phyloP scores from a whole-genome alignment of 2,797 vertebrate genomes.

The Margarornis squamiger region DNA sequence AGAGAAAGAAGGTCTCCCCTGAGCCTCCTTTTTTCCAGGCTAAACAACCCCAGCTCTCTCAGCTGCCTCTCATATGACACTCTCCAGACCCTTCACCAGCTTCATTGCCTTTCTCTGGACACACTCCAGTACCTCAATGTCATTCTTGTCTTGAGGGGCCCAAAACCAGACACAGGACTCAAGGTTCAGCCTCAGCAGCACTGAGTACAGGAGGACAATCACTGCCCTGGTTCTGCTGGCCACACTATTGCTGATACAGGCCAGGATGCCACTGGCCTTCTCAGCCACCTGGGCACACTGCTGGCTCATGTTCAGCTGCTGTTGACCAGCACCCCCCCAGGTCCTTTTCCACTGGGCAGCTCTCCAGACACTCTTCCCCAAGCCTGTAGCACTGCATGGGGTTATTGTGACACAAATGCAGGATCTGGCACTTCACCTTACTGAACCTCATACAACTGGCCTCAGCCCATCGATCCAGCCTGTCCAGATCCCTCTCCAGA shows the following conservation, averaged over 20 bases:
- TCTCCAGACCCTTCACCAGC: not conserved
- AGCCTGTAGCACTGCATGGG: not conserved
- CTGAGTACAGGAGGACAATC: not conserved
- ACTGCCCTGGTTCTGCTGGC: not conserved
- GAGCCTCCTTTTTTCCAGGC: not conserved
- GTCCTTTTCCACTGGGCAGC: accelerated
- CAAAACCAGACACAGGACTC: not conserved
- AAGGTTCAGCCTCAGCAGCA: not conserved
- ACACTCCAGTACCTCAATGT: accelerated
- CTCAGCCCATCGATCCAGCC: not conserved
- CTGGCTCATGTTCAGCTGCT: not conserved
- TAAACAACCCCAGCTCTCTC: not conserved
- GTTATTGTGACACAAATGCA: not conserved
- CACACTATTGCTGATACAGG: accelerated
- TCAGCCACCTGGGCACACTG: not conserved
- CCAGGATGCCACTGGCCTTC: not conserved
- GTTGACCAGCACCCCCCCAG: accelerated
- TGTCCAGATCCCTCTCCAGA: not conserved
- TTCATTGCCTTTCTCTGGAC: not conserved
- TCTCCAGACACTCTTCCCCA: not conserved
- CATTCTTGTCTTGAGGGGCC: not conserved
- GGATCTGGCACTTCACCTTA: not conserved
- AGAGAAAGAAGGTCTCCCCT: not conserved
- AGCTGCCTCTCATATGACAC: not conserved
- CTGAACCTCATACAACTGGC: accelerated